phyloP scores from a whole-genome alignment of 2,113 vertebrate species.

The Cnemophilus loriae region DNA sequence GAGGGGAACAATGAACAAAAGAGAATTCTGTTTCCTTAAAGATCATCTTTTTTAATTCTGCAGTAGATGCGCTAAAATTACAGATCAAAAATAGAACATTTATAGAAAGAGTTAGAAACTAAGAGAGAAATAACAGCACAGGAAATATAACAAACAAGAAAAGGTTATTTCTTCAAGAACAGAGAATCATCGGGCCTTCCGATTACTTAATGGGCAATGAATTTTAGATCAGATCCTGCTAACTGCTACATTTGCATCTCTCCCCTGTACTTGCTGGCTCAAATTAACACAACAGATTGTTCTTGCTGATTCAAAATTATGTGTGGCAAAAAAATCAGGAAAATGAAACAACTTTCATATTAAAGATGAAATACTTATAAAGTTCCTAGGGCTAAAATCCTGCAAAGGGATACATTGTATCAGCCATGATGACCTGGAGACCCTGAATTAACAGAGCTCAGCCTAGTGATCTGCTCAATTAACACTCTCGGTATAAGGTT shows the following conservation, averaged over 20 bases:
- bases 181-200: not conserved
- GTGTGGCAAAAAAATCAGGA: not conserved
- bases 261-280: not conserved
- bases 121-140: not conserved
- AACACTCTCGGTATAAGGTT: not conserved
- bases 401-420: not conserved
- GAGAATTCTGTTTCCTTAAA: not conserved
- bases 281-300: conserved; percentile 44
- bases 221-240: not conserved
- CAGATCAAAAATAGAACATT: not conserved
- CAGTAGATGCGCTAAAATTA: not conserved
- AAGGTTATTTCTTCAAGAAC: not conserved
- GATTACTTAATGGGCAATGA: not conserved
- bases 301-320: not conserved
- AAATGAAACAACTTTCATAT: not conserved
- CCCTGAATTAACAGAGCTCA: not conserved
- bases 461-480: not conserved
- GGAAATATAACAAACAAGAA: not conserved
- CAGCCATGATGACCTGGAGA: not conserved
- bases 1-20: not conserved
- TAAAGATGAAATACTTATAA: not conserved
- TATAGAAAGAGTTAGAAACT: not conserved
- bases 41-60: not conserved
- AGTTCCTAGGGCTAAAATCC: not conserved
- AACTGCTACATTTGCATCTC: not conserved